Conservation (phyloP, 1,140 invertebrate genomes). For the Microplitis demolitor region DNA sequence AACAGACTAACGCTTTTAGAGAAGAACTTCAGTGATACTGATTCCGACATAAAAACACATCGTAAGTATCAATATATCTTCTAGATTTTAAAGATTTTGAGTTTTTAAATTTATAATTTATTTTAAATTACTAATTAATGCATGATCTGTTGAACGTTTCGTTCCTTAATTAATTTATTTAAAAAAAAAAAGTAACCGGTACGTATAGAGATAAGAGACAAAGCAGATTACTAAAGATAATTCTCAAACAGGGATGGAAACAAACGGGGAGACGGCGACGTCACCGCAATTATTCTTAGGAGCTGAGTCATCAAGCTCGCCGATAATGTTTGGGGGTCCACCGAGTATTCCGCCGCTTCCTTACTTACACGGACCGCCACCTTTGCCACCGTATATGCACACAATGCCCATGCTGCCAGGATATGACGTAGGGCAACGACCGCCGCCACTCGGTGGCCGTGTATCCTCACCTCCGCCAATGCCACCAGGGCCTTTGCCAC, state of each 20-base stretch:
- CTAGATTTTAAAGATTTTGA: constrained; percentile 30
- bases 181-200: constrained; percentile 7
- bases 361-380: constrained; percentile 55
- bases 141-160: not conserved
- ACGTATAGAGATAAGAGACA: constrained; percentile 31
- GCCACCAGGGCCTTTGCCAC: constrained; percentile 44
- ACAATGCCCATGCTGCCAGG: constrained; percentile 38
- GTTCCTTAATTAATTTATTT: too few species aligned
- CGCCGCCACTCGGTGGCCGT: constrained; percentile 67
- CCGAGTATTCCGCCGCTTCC: constrained; percentile 57
- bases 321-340: constrained; percentile 57
- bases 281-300: constrained; percentile 59
- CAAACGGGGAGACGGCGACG: constrained; percentile 59
- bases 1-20: constrained; percentile 71
- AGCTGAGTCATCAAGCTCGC: constrained; percentile 61
- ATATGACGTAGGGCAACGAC: constrained; percentile 65
- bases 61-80: constrained; percentile 53
- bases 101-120: constrained; percentile 28
- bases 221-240: constrained; percentile 37
- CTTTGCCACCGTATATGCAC: constrained; percentile 50
- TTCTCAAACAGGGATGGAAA: constrained; percentile 57
- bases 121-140: not conserved
- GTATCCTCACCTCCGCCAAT: constrained; percentile 67
- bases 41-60: constrained; percentile 54
- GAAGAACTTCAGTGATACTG: constrained; percentile 59